Evolutionary conservation across 2,888 invertebrate genomes (phyloP), one percentile per base, ranked within the genome.

Genomic region (Drosophila putrida): DNA sequence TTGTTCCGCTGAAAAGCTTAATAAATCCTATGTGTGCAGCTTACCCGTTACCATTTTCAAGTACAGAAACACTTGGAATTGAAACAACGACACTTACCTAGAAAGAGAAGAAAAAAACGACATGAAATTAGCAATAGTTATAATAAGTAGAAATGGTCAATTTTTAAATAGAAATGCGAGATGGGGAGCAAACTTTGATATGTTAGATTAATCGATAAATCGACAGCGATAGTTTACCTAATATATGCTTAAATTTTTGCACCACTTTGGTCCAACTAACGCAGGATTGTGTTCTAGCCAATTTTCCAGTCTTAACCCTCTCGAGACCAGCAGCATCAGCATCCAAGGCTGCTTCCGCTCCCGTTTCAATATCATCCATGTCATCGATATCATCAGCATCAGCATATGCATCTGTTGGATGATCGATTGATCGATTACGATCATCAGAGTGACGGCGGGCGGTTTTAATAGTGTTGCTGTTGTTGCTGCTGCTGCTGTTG

Each of bases 261-360:
- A 91, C 75, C 61, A 91, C 89, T 87, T 91, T 91, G 49, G 89
- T 91, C 92, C 92, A 92, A 81, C 91, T 92, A 71, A 92, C 90
- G 81, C 92, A 92, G 70, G 91, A 88, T 64, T 89, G 89, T 49
- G 91, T 88, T 72, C 81, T 71, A 66, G 81, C 64, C 67, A 75
- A 61, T 61, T 84, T 85, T 36, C 71, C 78, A 82, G 84, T 87
- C 85, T 89, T 89, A 47, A 78, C 67, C 43, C 75, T 83, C 66
- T 84, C 80, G 41, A 68, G 47, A 9, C 31, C 31, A 44, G 36
- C 72, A n/a, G 54, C 55, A 43, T 39, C 73, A n/a, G 55, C 33
- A 36, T 64, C 71, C 13, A 69, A 15, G 0, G 41, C 75, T 15
- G 80, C 70, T n/a, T 88, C 83, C n/a, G 83, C 83, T 4, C 83